Evolutionary conservation across 2,888 invertebrate species (phyloP), one percentile per base, ranked within the genome.

Genomic region (Panopea generosa): DNA sequence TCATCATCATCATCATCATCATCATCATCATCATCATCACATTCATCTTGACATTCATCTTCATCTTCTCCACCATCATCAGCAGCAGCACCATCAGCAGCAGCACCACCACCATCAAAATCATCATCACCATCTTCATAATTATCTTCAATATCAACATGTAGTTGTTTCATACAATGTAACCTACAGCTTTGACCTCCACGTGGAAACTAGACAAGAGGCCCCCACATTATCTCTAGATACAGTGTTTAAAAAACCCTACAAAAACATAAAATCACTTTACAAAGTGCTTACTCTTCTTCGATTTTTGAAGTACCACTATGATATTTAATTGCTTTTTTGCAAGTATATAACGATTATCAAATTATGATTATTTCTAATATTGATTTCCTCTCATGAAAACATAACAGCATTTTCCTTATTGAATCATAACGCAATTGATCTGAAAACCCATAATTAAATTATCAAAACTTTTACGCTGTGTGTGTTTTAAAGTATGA

Each of bases 111-210:
- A 52, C 7, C 52, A 52, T 14, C 20, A 52, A 6, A 11, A 22
- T 16, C 52, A 52, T 16, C 52, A 52, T 16, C 52, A 52, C 7
- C 20, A 52, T 22, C 52, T 14, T 22, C 22, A 24, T 22, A 11
- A 52, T 52, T 22, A 52, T 52, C 52, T 14, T 22, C 52, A 22
- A 7, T 22, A 24, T 52, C 52, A 24, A 14, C 52, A 52, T 52
- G 9, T 40, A 7, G 14, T 40, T 40, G 14, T 40, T 14, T 11
- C 16, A 7, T 14, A 11, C 40, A 40, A 40, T 40, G 7, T 40
- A 40, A 40, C 40, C n/a, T n/a, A n/a, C n/a, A n/a, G n/a, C n/a
- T n/a, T n/a, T n/a, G n/a, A n/a, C n/a, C n/a, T n/a, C n/a, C n/a
- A n/a, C n/a, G n/a, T n/a, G n/a, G n/a, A n/a, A n/a, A n/a, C n/a